Conservation (phyloP, 2,113 vertebrate species). For the Pelusios castaneus region DNA sequence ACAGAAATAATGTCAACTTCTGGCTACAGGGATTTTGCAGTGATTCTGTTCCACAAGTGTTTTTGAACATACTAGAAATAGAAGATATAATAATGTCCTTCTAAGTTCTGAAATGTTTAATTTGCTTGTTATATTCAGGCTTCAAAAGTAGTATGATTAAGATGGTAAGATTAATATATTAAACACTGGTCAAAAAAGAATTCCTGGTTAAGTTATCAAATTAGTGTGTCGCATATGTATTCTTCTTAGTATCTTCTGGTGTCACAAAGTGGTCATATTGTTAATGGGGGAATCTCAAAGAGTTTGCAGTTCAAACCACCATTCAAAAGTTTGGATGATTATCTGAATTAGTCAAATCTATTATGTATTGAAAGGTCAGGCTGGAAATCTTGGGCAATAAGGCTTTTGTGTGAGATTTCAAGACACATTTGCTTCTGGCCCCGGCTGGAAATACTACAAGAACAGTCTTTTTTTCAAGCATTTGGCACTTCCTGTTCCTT, state of each 20-base stretch:
- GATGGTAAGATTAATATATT: not conserved
- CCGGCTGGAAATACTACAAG: not conserved
- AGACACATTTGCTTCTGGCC: not conserved
- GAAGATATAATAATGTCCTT: not conserved
- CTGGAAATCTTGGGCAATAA: slow-evolving; percentile 7
- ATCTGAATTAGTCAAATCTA: not conserved
- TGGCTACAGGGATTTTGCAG: not conserved
- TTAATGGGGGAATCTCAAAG: accelerated
- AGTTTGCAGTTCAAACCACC: not conserved
- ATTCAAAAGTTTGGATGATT: not conserved
- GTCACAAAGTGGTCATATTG: accelerated
- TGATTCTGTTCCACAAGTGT: not conserved
- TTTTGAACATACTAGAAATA: not conserved
- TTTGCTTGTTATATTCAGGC: not conserved
- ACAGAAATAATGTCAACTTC: not conserved
- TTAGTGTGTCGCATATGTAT: not conserved
- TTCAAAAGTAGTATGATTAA: not conserved
- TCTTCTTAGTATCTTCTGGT: accelerated
- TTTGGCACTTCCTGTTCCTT: slow-evolving; percentile 16
- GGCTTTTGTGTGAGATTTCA: slow-evolving; percentile 8
- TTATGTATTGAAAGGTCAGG: accelerated
- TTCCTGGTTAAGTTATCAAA: not conserved
- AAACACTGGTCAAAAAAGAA: slow-evolving; percentile 28
- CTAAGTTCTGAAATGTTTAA: accelerated
- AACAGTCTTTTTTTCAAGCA: not conserved